Conservation (phyloP, 2,888 invertebrate species). For the Glyphotaelius pellucidus region DNA sequence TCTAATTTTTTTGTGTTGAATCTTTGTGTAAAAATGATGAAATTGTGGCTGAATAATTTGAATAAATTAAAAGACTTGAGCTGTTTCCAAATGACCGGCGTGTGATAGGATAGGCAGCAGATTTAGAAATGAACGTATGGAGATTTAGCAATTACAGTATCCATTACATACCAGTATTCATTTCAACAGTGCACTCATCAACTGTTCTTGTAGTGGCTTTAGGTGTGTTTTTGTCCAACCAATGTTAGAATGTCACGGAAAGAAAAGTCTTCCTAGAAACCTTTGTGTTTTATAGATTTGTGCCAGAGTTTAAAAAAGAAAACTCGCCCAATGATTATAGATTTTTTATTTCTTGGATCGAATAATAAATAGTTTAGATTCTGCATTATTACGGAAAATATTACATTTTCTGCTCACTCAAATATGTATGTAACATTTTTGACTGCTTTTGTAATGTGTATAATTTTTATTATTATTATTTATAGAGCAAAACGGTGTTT, state of each 20-base stretch:
- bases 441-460: not conserved
- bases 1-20: not conserved
- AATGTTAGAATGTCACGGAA: not conserved
- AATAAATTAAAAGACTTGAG: conserved; percentile 57
- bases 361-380: not conserved
- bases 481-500: not conserved
- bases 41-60: conserved; percentile 35
- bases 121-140: conserved; percentile 28
- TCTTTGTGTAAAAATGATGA: not conserved
- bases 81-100: conserved; percentile 64
- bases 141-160: conserved; percentile 39
- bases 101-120: conserved; percentile 57
- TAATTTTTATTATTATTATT: not conserved
- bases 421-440: not conserved
- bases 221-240: not conserved
- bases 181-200: not conserved
- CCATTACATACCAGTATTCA: conserved; percentile 2
- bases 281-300: not conserved
- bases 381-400: not conserved
- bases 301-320: not conserved
- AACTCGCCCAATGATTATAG: not conserved
- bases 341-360: not conserved
- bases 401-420: not conserved
- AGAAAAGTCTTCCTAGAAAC: conserved; percentile 2
- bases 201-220: not conserved